Conservation (phyloP, 2,113 vertebrate genomes). For the Panthera tigris region DNA sequence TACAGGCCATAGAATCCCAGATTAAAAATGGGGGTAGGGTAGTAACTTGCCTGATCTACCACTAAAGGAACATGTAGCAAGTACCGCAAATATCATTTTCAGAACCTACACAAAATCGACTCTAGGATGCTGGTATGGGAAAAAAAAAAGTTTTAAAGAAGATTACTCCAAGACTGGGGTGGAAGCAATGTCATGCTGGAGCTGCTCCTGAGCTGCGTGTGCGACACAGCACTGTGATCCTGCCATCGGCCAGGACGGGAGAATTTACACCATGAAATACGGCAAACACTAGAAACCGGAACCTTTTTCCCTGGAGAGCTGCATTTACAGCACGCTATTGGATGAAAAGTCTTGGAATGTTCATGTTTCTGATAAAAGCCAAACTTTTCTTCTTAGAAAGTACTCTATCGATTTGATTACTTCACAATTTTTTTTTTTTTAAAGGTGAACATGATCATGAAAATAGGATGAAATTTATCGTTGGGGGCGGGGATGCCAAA, state of each 20-base stretch:
- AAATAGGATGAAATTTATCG: background rate
- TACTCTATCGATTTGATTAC: background rate
- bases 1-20: background rate
- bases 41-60: no score
- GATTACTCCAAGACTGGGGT: background rate
- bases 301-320: background rate
- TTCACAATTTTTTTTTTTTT: background rate
- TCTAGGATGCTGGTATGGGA: background rate
- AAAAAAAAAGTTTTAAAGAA: background rate
- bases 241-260: fast-evolving
- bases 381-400: background rate
- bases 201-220: background rate
- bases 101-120: background rate
- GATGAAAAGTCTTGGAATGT: background rate
- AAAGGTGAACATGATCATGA: background rate
- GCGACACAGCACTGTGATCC: fast-evolving
- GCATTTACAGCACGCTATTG: background rate
- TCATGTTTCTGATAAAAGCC: background rate
- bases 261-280: background rate
- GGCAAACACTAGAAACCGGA: background rate
- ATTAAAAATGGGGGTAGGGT: background rate
- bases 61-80: background rate
- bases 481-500: background rate
- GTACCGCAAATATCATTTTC: background rate
- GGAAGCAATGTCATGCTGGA: background rate